phyloP scores from a whole-genome alignment of 2,888 invertebrate genomes.

The Globia sparganii region DNA sequence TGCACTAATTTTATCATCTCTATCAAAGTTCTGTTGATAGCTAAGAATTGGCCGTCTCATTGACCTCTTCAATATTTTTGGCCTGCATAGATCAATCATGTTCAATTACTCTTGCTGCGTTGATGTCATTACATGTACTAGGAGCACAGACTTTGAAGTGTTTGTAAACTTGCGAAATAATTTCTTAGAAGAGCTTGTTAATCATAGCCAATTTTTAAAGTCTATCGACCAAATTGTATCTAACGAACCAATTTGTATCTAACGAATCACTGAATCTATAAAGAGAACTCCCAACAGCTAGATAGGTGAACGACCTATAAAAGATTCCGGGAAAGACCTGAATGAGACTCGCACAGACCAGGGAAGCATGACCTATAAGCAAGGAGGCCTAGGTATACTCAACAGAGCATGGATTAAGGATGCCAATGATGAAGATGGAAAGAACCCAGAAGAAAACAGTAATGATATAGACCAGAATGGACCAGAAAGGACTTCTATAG shows the following conservation, averaged over 20 bases:
- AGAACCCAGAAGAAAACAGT: background rate
- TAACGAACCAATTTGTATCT: background rate
- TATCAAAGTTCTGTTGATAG: slow-evolving; percentile 27
- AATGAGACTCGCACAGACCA: background rate
- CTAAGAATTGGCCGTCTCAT: slow-evolving; percentile 21
- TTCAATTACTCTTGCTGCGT: slow-evolving; percentile 34
- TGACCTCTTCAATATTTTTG: slow-evolving; percentile 53
- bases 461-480: too few relatives aligned
- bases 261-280: background rate
- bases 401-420: background rate
- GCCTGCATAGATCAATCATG: slow-evolving; percentile 44
- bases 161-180: slow-evolving; percentile 31
- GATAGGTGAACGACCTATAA: background rate
- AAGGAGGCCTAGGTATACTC: background rate
- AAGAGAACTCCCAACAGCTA: background rate
- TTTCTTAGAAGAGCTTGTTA: slow-evolving; percentile 20
- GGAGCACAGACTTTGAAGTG: slow-evolving; percentile 37
- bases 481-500: background rate
- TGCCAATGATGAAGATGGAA: background rate
- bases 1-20: background rate
- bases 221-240: background rate
- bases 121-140: slow-evolving; percentile 47
- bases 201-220: background rate
- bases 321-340: background rate
- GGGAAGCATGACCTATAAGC: background rate